Evolutionary conservation across 1,140 invertebrate species (phyloP).

Genomic region (Pseudomyrmex pallidus): DNA sequence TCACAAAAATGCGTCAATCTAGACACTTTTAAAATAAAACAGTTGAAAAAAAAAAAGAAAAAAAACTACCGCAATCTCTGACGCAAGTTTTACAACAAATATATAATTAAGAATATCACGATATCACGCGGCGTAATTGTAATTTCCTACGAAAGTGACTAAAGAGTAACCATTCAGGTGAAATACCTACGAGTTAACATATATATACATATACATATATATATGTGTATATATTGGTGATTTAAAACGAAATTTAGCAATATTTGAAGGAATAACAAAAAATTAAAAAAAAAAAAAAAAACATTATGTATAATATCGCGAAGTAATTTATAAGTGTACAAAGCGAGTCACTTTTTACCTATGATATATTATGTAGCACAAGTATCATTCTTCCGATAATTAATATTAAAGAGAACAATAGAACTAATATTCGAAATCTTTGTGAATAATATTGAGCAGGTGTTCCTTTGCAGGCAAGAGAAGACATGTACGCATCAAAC

Average conservation of each 20-base stretch:
- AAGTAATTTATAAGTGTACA: not conserved
- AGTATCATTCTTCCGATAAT: too few relatives aligned
- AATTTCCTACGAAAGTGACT: not conserved
- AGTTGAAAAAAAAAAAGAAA: not conserved
- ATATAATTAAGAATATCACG: not conserved
- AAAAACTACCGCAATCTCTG: slow-evolving; percentile 42
- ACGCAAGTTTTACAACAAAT: not conserved
- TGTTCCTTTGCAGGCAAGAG: slow-evolving; percentile 58
- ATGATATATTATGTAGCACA: too few relatives aligned
- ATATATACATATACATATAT: not conserved
- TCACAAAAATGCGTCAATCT: slow-evolving; percentile 68
- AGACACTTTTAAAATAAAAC: not conserved
- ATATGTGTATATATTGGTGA: not conserved
- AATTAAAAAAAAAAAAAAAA: slow-evolving; percentile 15
- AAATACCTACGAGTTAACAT: not conserved
- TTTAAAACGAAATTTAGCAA: slow-evolving; percentile 60
- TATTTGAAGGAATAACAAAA: slow-evolving; percentile 40
- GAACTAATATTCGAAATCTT: slow-evolving; percentile 17
- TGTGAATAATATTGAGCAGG: slow-evolving; percentile 54
- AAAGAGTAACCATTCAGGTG: not conserved
- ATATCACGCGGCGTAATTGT: not conserved
- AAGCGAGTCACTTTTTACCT: too few relatives aligned
- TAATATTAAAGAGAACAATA: slow-evolving; percentile 15
- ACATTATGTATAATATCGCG: too few relatives aligned
- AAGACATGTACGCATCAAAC: slow-evolving; percentile 56